A percentile compares a stretch with the other conserved stretches of the same genome.
These are phyloP conservation scores for Malurus splendens DNA, from an alignment of 2,797 vertebrate species.

Conservation along the genomic window DNA sequence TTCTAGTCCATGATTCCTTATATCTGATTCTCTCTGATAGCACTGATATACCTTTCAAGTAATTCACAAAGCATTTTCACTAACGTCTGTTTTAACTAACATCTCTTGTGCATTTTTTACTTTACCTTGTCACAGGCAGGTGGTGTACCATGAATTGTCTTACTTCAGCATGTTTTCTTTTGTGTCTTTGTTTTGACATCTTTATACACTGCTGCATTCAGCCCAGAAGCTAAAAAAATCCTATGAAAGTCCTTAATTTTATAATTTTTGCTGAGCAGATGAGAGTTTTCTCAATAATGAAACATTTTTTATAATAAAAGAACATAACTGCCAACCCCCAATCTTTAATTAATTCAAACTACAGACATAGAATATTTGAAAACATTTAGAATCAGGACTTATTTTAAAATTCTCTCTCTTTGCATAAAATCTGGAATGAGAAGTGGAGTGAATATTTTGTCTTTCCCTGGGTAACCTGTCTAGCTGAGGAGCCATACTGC, in stretches of 20 bases:
- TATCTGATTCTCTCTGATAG: neutral
- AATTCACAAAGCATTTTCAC: neutral
- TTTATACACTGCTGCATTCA: neutral
- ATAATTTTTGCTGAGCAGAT: constrained; percentile 15
- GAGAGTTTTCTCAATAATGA: neutral
- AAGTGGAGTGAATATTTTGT: neutral
- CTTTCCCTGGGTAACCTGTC: neutral
- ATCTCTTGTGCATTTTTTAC: neutral
- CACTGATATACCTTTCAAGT: neutral
- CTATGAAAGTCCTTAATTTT: neutral
- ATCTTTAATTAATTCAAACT: neutral
- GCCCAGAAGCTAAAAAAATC: neutral
- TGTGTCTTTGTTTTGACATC: neutral
- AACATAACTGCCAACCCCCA: neutral
- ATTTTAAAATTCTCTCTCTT: neutral
- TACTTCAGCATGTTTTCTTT: neutral
- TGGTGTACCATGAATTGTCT: neutral
- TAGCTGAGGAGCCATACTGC: neutral
- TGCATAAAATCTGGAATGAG: neutral
- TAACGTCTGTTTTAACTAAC: neutral
- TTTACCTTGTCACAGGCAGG: neutral
- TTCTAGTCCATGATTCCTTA: neutral
- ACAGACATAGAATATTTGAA: neutral
- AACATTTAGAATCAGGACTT: neutral
- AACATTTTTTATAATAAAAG: neutral